Percentiles rank a stretch among this genome's conserved stretches.
Evolutionary conservation across 2,113 vertebrate genomes (phyloP).

Genomic region (Patagioenas fasciata): DNA sequence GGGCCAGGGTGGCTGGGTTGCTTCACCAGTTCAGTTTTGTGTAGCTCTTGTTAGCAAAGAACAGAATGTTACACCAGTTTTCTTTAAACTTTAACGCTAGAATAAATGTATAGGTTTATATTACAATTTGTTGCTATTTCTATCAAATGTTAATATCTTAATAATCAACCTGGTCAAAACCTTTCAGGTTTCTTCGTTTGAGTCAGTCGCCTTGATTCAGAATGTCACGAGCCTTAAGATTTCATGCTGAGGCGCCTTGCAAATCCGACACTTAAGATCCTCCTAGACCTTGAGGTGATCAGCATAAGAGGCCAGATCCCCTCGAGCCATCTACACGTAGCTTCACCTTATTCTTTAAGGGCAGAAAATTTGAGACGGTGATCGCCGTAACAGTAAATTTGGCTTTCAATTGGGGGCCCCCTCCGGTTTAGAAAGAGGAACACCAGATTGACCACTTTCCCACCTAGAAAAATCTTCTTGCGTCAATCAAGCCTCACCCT

Average conservation of each 20-base stretch:
- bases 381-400: conserved; percentile 89
- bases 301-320: conserved; percentile 92
- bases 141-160: conserved; percentile 82
- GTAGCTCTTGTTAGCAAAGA: conserved; percentile 68
- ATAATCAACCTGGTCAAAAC: conserved; percentile 92
- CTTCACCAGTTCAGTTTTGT: conserved; percentile 24
- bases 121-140: conserved; percentile 76
- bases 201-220: conserved; percentile 93
- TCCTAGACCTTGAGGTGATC: conserved; percentile 92
- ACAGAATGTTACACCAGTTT: conserved; percentile 48
- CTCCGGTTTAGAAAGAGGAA: conserved; percentile 92
- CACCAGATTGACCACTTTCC: conserved; percentile 89
- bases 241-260: conserved; percentile 92
- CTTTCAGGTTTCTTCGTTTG: conserved; percentile 96
- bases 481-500: conserved; percentile 95
- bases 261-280: conserved; percentile 91
- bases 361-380: conserved; percentile 89
- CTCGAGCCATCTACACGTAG: conserved; percentile 90
- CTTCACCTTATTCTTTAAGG: conserved; percentile 89
- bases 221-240: conserved; percentile 94
- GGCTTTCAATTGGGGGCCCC: conserved; percentile 88
- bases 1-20: conserved; percentile 8
- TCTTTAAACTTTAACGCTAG: conserved; percentile 33
- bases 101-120: conserved; percentile 73
- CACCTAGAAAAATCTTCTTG: conserved; percentile 91